These are phyloP conservation scores for Pocota personata DNA, from an alignment of 2,888 invertebrate genomes.

Conservation along the genomic window DNA sequence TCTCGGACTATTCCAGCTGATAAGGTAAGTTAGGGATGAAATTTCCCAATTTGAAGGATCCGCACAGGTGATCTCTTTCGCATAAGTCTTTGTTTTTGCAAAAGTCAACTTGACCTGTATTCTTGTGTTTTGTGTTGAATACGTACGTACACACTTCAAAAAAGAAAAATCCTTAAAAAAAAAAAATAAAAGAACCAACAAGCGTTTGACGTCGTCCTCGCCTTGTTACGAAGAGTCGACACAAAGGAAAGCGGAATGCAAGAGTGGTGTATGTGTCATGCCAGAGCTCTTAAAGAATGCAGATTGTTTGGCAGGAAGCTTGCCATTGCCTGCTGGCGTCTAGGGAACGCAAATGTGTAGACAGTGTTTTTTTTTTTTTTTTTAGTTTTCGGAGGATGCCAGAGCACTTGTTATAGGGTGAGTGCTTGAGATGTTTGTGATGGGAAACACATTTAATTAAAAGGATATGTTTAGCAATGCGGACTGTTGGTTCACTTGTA, in stretches of 20 bases:
- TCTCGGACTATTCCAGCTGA: conserved; percentile 92
- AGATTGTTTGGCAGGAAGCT: conserved; percentile 46
- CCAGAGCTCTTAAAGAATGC: conserved; percentile 40
- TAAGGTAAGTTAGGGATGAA: conserved; percentile 85
- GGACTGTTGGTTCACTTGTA: neutral
- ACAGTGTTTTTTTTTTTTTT: conserved; percentile 1
- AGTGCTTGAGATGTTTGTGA: conserved; percentile 31
- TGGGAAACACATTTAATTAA: conserved; percentile 49
- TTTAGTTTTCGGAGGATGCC: neutral
- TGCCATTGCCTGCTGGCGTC: conserved; percentile 35
- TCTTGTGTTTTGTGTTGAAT: conserved; percentile 6
- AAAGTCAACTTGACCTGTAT: conserved; percentile 68
- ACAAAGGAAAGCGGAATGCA: conserved; percentile 28
- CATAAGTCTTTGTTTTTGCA: neutral
- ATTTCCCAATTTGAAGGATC: conserved; percentile 32
- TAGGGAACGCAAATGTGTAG: neutral
- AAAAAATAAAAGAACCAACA: too few species aligned
- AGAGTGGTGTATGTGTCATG: conserved; percentile 38
- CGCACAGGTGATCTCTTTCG: conserved; percentile 1
- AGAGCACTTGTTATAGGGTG: conserved; percentile 35
- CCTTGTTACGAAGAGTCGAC: conserved; percentile 15
- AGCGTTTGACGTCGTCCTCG: conserved; percentile 33
- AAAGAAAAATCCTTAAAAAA: too few species aligned
- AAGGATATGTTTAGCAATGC: conserved; percentile 13
- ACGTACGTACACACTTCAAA: conserved; percentile 19